Conservation (phyloP, 1,140 invertebrate genomes). For the Mamestra configurata region DNA sequence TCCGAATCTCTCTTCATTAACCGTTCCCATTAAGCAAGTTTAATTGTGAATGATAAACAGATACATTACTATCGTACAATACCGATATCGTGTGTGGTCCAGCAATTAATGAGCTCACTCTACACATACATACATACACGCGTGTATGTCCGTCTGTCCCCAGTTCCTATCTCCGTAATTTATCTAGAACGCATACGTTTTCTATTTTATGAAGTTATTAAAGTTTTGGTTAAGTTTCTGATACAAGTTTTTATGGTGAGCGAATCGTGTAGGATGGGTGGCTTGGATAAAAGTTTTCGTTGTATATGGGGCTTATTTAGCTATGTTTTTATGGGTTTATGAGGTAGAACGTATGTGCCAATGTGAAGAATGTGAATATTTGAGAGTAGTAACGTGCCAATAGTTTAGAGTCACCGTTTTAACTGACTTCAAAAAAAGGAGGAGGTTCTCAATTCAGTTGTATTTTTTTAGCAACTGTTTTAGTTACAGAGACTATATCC, state of each 20-base stretch:
- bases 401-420: too few relatives aligned
- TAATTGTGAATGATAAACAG: slow-evolving; percentile 43
- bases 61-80: slow-evolving; percentile 27
- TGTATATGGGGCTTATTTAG: neutral
- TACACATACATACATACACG: slow-evolving; percentile 54
- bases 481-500: too few relatives aligned
- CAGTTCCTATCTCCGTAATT: slow-evolving; percentile 49
- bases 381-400: neutral
- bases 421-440: too few relatives aligned
- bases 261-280: neutral
- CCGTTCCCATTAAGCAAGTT: slow-evolving; percentile 1
- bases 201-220: slow-evolving; percentile 40
- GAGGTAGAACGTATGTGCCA: neutral
- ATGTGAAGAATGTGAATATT: too few relatives aligned
- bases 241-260: slow-evolving; percentile 1
- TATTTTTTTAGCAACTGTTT: too few relatives aligned
- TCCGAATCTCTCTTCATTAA: slow-evolving; percentile 17
- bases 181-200: slow-evolving; percentile 49
- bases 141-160: slow-evolving; percentile 62
- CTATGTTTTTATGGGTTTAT: neutral
- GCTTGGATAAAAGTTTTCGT: neutral
- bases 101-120: slow-evolving; percentile 71
- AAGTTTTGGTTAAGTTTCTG: slow-evolving; percentile 23
- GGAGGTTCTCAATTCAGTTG: too few relatives aligned
- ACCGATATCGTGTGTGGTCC: slow-evolving; percentile 71